phyloP scores from a whole-genome alignment of 1,140 invertebrate species.

The Bradynema listronoti region DNA sequence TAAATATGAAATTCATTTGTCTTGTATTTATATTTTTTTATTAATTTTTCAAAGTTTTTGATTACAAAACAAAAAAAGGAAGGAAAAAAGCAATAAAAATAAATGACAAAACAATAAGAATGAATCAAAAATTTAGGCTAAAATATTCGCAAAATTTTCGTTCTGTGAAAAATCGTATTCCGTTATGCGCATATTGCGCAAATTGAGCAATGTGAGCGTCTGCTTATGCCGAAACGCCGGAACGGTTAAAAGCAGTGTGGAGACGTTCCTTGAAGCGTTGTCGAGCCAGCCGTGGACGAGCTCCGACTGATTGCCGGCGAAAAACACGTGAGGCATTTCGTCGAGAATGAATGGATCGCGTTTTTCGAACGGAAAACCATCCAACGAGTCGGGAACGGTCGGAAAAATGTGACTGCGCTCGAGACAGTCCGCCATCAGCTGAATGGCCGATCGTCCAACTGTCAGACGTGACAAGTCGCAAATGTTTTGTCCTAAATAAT shows the following conservation, averaged over 20 bases:
- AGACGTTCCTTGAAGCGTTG: constrained; percentile 6
- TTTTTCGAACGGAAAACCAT: constrained; percentile 75
- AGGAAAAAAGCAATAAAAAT: neutral
- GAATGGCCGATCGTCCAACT: neutral
- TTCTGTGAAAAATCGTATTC: constrained; percentile 7
- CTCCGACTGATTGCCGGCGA: constrained; percentile 74
- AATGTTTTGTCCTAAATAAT: constrained; percentile 39
- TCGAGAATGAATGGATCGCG: constrained; percentile 81
- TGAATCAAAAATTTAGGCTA: too few species aligned
- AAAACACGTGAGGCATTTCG: constrained; percentile 79
- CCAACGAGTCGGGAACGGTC: constrained; percentile 51
- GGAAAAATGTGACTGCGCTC: constrained; percentile 16
- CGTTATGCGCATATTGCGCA: constrained; percentile 14
- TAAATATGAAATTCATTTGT: too few species aligned
- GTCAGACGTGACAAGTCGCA: constrained; percentile 34
- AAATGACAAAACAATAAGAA: too few species aligned
- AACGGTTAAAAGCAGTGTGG: constrained; percentile 18
- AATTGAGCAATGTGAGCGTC: constrained; percentile 23
- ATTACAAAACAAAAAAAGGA: neutral
- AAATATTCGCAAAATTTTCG: too few species aligned
- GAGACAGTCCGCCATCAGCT: constrained; percentile 31
- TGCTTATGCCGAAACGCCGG: constrained; percentile 30
- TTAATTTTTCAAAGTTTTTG: too few species aligned
- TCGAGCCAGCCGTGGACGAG: constrained; percentile 66
- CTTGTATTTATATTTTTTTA: too few species aligned